These are phyloP conservation scores for Bubo blakistoni DNA, from an alignment of 2,113 vertebrate genomes.

Conservation along the genomic window DNA sequence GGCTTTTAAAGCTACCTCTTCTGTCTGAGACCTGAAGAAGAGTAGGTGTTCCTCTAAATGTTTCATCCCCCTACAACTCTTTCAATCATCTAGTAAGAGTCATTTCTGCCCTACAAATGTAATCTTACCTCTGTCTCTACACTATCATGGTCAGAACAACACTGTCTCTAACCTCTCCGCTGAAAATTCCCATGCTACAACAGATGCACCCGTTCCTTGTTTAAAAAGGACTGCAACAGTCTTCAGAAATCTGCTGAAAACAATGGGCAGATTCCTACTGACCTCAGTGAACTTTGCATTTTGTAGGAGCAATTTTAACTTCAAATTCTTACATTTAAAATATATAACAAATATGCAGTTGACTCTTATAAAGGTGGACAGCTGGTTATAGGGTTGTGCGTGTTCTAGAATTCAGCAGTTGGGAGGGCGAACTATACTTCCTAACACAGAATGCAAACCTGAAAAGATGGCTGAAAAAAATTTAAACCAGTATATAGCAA, in stretches of 20 bases:
- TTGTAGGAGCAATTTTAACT: neutral
- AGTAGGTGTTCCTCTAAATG: neutral
- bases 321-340: neutral
- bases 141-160: neutral
- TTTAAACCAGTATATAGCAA: neutral
- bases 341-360: neutral
- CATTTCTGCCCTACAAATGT: neutral
- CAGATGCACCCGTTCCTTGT: neutral
- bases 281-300: neutral
- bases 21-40: neutral
- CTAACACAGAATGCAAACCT: neutral
- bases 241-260: neutral
- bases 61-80: neutral
- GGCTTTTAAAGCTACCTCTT: neutral
- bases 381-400: neutral
- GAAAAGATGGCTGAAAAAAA: neutral
- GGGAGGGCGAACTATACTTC: neutral
- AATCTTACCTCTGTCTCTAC: neutral
- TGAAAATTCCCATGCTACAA: neutral
- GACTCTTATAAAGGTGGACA: neutral
- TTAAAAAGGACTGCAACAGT: neutral
- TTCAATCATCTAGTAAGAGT: neutral
- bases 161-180: neutral
- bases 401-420: neutral
- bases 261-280: fast-evolving